These are phyloP conservation scores for Acanthurus leucopareius DNA, from an alignment of 2,797 vertebrate genomes.

Conservation along the genomic window DNA sequence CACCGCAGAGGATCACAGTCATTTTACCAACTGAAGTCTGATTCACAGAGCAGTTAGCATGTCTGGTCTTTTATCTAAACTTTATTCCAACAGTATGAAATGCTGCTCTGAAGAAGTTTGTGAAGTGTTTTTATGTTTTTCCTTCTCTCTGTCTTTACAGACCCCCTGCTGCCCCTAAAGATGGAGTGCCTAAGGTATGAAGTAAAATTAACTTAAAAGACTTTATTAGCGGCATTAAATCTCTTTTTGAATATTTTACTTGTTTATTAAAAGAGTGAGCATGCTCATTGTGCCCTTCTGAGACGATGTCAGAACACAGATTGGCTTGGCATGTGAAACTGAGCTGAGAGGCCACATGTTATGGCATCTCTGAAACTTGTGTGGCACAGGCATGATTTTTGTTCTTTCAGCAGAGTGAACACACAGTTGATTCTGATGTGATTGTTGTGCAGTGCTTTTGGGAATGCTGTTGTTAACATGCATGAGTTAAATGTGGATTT, in stretches of 20 bases:
- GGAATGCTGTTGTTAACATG: slow-evolving; percentile 55
- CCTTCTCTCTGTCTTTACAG: slow-evolving; percentile 80
- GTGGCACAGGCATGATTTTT: slow-evolving; percentile 45
- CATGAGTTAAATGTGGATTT: slow-evolving; percentile 64
- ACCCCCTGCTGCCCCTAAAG: slow-evolving; percentile 82
- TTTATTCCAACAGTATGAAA: neutral
- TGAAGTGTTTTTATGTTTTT: slow-evolving; percentile 13
- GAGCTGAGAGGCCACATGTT: slow-evolving; percentile 7
- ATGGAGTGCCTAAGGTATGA: slow-evolving; percentile 88
- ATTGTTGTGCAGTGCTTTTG: slow-evolving; percentile 35
- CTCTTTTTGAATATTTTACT: neutral
- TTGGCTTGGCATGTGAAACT: slow-evolving; percentile 52
- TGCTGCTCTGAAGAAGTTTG: slow-evolving; percentile 2
- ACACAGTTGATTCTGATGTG: slow-evolving; percentile 15
- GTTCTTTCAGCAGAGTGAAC: slow-evolving; percentile 28
- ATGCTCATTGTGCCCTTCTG: slow-evolving; percentile 66
- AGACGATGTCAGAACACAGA: slow-evolving; percentile 56
- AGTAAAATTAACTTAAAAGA: slow-evolving; percentile 14
- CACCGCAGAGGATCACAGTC: neutral
- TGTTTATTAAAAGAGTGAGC: slow-evolving; percentile 20
- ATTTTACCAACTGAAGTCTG: neutral
- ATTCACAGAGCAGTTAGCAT: neutral
- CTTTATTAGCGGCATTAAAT: neutral
- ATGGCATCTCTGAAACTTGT: slow-evolving; percentile 27
- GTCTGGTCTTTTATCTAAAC: neutral